Evolutionary conservation across 2,797 vertebrate genomes (phyloP), one percentile per base, ranked within the genome.

Genomic region (Cryptoprocta ferox): DNA sequence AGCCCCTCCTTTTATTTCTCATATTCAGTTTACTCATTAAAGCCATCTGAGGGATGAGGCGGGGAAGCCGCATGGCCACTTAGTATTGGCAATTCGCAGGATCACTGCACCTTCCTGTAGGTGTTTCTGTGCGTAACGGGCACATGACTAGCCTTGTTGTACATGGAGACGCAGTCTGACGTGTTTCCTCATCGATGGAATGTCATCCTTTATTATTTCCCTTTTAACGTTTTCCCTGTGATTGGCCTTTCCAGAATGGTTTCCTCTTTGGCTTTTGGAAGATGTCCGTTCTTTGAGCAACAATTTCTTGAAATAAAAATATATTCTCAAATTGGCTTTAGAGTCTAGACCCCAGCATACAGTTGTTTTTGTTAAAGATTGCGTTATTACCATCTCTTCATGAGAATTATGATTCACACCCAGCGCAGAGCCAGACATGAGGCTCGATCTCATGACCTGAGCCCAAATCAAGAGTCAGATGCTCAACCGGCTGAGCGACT

Each of bases 241-340:
- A 32, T 32, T 35, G 28, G 4, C 65, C 63, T 78, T 91, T 95
- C 15, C 12, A 30, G 78, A 42, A 7, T 59, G 59, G 32, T 24
- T 1, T 13, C 18, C 37, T 2, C 26, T 15, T 32, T 18, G 37
- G 30, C 30, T 30, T 92, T 90, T 70, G 19, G 73, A 92, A 94
- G n/a, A 85, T 12, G 28, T 45, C 16, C 78, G 30, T 35, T 50
- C 76, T 78, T 79, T 37, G 70, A 81, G 70, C 39, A 91, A 63
- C 37, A 37, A 0, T 81, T 53, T 86, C 65, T 94, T 79, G 14
- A 86, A 89, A 89, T 86, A 73, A 94, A 96, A 87, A 84, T 78
- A 8, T 32, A 26, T 96, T 66, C 50, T 81, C 70, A 68, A 61
- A 21, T 19, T 85, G 59, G 32, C 26, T 73, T 66, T 78, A 66